Evolutionary conservation across 2,113 vertebrate species (phyloP).

Genomic region (Hippocampus mohnikei): DNA sequence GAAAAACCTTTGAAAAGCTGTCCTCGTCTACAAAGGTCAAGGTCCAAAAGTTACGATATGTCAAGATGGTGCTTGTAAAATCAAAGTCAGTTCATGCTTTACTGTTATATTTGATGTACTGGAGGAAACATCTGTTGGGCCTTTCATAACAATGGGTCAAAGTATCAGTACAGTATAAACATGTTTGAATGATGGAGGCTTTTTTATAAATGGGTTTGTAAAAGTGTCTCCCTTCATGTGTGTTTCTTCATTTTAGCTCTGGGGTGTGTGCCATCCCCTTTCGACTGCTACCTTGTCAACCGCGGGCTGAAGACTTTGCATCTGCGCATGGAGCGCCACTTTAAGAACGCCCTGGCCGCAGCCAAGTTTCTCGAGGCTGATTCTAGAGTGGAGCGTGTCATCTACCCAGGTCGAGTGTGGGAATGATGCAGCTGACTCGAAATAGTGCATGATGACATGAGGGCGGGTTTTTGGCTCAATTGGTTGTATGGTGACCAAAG

Average conservation of each 20-base stretch:
- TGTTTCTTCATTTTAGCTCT: slow-evolving; percentile 67
- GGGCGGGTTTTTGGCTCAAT: no score
- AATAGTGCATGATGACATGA: background rate
- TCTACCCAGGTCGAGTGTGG: slow-evolving; percentile 79
- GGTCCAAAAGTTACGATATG: background rate
- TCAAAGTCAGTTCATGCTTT: background rate
- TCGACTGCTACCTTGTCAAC: slow-evolving; percentile 88
- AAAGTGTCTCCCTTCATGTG: background rate
- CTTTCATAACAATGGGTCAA: background rate
- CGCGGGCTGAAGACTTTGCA: slow-evolving; percentile 89
- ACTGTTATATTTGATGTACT: background rate
- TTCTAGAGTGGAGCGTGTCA: slow-evolving; percentile 79
- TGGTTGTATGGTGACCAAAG: background rate
- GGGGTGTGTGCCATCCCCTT: slow-evolving; percentile 85
- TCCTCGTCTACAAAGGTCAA: background rate
- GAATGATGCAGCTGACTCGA: background rate
- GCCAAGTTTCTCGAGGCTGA: slow-evolving; percentile 81
- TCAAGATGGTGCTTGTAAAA: background rate
- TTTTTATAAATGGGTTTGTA: slow-evolving; percentile 13
- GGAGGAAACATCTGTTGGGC: background rate
- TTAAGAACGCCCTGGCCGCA: slow-evolving; percentile 76
- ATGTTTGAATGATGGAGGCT: background rate
- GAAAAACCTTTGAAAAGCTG: background rate
- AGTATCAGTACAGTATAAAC: background rate
- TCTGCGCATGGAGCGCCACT: slow-evolving; percentile 89